phyloP scores from a whole-genome alignment of 2,888 invertebrate species.

The Gasteruption jaculator region DNA sequence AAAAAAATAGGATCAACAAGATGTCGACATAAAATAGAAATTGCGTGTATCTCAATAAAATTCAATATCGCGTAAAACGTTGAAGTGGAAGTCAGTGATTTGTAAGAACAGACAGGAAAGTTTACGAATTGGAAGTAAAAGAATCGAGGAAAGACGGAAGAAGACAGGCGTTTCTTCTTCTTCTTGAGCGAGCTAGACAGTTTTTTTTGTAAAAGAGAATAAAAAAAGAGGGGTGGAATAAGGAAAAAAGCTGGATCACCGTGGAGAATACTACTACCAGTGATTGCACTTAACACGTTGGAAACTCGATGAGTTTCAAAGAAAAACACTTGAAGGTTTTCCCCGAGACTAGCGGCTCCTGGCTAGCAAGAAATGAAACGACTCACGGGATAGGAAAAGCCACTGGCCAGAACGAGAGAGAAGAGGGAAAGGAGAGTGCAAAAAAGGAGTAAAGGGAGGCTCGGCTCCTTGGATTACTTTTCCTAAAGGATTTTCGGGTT shows the following conservation, averaged over 20 bases:
- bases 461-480: conserved; percentile 9
- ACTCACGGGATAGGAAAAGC: not conserved
- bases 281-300: no score
- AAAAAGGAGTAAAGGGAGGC: conserved; percentile 12
- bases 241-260: conserved; percentile 3
- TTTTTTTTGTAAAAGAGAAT: conserved; percentile 15
- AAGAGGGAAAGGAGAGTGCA: not conserved
- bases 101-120: no score
- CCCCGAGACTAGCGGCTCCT: no score
- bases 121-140: not conserved
- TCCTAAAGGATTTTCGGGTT: conserved; percentile 10
- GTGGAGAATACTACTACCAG: no score
- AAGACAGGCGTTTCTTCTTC: conserved; percentile 15
- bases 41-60: no score
- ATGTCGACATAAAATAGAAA: no score
- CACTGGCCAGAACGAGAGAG: conserved; percentile 12
- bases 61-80: no score
- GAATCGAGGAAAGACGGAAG: not conserved
- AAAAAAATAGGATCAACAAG: no score
- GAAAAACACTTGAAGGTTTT: no score
- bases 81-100: no score
- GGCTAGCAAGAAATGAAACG: conserved; percentile 1
- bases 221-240: conserved; percentile 9
- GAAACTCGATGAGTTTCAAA: no score
- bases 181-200: conserved; percentile 16